Conservation (phyloP, 2,113 vertebrate species). For the Sphyrna mokarran region DNA sequence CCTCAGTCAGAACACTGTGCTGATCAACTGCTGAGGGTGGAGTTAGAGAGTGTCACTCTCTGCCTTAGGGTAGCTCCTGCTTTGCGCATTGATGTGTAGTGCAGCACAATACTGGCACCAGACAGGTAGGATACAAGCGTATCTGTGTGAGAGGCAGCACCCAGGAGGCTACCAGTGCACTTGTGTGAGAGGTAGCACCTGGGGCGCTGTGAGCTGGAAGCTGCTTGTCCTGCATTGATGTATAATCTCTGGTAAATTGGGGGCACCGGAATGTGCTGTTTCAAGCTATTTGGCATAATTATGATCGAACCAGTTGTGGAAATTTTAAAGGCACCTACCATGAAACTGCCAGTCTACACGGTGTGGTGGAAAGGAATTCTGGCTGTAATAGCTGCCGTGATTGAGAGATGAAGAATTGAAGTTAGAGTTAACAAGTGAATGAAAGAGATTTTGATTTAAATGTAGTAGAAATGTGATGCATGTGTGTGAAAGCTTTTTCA, state of each 20-base stretch:
- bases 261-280: neutral
- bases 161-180: too few relatives aligned
- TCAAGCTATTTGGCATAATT: neutral
- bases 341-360: neutral
- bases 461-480: neutral
- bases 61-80: neutral
- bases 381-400: neutral
- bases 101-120: neutral
- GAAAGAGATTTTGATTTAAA: neutral
- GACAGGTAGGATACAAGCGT: neutral
- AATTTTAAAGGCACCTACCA: neutral
- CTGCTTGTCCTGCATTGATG: neutral
- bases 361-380: neutral
- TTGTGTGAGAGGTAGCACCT: neutral
- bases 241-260: neutral
- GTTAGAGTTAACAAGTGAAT: neutral
- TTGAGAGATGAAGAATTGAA: neutral
- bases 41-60: neutral
- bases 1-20: constrained; percentile 7
- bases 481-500: neutral
- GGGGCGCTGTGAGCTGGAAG: neutral
- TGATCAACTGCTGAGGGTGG: neutral
- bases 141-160: neutral
- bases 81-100: neutral
- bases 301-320: neutral